Evolutionary conservation across 2,888 invertebrate genomes (phyloP), one percentile per base, ranked within the genome.

Genomic region (Hydrotaea cyrtoneurina): DNA sequence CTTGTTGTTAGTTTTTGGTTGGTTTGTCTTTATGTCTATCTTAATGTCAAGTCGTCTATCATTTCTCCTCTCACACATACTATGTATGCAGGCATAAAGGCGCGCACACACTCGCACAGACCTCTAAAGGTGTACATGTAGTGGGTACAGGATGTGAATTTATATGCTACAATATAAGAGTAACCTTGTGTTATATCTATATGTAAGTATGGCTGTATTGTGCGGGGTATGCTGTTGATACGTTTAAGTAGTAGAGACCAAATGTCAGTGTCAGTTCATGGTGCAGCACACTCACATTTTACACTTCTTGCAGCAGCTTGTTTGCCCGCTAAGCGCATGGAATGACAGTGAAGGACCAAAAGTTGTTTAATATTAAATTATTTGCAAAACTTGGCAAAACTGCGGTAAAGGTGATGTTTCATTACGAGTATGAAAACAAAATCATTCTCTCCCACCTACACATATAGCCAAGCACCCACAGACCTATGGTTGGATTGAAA

Each of bases 231-330:
- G 10, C 50, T 71, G 64, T 57, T 80, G 59, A 74, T 77, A 78
- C 74, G 73, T 71, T 72, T 80, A 71, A 53, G 23, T 59, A 71
- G 71, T 62, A 53, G 71, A 80, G 31, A 50, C 64, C 75, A 80
- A 78, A 75, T 80, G 83, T 80, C 83, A 84, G 76, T 74, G 77
- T 77, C 77, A 81, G 81, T 73, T 78, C 43, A 79, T 64, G 21
- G 72, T 78, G 46, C 73, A 73, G 75, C 46, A 13, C 43, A 77
- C 17, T 4, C 7, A 46, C 2, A 46, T 62, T 72, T 50, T 21
- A n/a, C 43, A 50, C n/a, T 78, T 78, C n/a, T 15, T 46, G 13
- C 23, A 15, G 31, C n/a, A n/a, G 11, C 4, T 62, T 31, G 7
- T 50, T 39, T 53, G 50, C 26, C 39, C 2, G 10, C 7, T 36